phyloP scores from a whole-genome alignment of 1,140 invertebrate genomes.

The Eurosta solidaginis region DNA sequence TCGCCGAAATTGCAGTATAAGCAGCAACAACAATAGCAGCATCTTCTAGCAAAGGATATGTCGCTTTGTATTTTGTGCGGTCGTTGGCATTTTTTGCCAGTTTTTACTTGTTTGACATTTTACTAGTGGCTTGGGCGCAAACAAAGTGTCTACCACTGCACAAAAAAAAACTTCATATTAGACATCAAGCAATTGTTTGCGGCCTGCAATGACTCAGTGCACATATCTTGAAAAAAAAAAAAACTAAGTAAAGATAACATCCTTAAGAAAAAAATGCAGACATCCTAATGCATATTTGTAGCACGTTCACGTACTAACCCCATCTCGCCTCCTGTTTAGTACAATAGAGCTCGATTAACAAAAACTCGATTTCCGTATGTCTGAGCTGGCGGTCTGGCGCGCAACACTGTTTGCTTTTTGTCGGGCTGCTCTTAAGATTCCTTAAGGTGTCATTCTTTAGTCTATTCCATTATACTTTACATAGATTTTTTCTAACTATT shows the following conservation, averaged over 20 bases:
- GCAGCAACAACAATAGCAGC: neutral
- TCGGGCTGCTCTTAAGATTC: neutral
- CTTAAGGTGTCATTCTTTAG: neutral
- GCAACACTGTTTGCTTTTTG: neutral
- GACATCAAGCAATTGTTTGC: neutral
- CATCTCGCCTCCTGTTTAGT: neutral
- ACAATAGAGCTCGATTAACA: neutral
- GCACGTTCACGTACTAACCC: neutral
- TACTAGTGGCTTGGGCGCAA: neutral
- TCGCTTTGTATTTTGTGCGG: too few species aligned
- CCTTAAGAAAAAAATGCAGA: neutral
- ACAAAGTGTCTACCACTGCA: neutral
- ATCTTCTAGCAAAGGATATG: neutral
- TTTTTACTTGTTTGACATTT: neutral
- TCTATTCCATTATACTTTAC: neutral
- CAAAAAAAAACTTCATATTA: slow-evolving; percentile 10
- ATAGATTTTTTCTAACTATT: neutral
- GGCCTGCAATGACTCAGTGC: neutral
- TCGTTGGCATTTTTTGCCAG: neutral
- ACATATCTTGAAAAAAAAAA: neutral
- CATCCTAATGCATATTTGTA: slow-evolving; percentile 15
- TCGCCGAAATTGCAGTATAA: neutral
- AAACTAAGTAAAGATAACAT: too few species aligned
- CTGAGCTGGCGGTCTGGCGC: neutral
- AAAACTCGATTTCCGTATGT: neutral